Evolutionary conservation across 2,888 invertebrate genomes (phyloP), one percentile per base, ranked within the genome.

Genomic region (Strigamia crassipes): DNA sequence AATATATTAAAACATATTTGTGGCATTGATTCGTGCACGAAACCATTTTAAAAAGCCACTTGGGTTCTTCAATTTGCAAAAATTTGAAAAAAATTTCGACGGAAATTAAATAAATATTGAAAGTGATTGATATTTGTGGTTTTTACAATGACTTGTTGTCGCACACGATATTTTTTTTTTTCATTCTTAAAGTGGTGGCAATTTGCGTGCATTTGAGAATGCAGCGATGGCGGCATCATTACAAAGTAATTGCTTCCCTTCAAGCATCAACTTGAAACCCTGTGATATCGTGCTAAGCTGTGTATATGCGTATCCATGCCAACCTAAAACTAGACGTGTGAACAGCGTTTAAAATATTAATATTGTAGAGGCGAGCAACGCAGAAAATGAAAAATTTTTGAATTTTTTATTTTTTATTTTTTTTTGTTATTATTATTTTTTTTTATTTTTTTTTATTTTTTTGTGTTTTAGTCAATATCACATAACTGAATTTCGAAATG

Each of bases 151-250:
- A 34, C 34, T 34, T 34, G 4, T 34, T 34, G 34, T 34, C 3
- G 34, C 34, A 34, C 34, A 6, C 3, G 4, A 34, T 34, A 34
- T 6, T 34, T 34, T 34, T 34, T 34, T 34, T 34, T 34, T 34
- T n/a, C n/a, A 34, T 34, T 34, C 4, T 34, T 34, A 6, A 51
- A 51, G 15, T 51, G n/a, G 15, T n/a, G 15, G 15, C 51, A 51
- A 51, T 51, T 51, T 51, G 51, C 51, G 51, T 51, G 51, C 51
- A 51, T 51, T 51, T 51, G 15, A 51, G n/a, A 51, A 51, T 1
- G n/a, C 51, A 51, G n/a, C n/a, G 51, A 51, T 51, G 51, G 51
- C 51, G 51, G 51, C 51, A 51, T 51, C 51, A 51, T 51, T 51
- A 51, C 51, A 51, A 51, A 51, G 51, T 51, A 51, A 51, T 51